Conservation (phyloP, 2,888 invertebrate species). For the Scelioninae gen. 1 region DNA sequence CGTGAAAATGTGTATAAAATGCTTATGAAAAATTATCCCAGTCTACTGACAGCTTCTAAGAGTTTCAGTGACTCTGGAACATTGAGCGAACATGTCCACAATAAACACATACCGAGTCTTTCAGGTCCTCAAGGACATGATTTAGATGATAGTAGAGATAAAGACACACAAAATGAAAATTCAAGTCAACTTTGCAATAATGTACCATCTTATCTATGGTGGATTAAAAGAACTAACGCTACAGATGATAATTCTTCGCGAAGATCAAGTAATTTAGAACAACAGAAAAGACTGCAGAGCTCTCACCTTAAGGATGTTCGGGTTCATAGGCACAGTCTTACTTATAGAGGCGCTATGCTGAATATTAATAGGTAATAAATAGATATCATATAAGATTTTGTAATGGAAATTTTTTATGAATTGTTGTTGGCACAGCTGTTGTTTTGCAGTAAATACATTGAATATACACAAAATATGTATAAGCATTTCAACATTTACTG, state of each 20-base stretch:
- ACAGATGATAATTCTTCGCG: slow-evolving; percentile 84
- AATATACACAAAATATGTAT: no score
- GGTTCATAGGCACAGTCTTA: slow-evolving; percentile 91
- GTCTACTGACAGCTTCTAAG: no score
- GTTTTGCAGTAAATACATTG: no score
- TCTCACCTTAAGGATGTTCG: slow-evolving; percentile 89
- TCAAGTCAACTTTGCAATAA: slow-evolving; percentile 35
- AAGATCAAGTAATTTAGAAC: slow-evolving; percentile 82
- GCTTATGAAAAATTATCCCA: no score
- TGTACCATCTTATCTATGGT: slow-evolving; percentile 80
- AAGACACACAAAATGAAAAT: slow-evolving; percentile 42
- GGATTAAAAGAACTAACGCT: slow-evolving; percentile 85
- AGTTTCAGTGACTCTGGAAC: slow-evolving; percentile 89
- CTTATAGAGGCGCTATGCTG: slow-evolving; percentile 93
- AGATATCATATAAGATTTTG: no score
- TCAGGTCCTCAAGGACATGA: slow-evolving; percentile 71
- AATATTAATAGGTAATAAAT: slow-evolving; percentile 89
- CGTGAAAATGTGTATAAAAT: no score
- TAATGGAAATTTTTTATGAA: no score
- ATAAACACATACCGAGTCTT: slow-evolving; percentile 78
- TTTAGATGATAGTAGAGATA: slow-evolving; percentile 49
- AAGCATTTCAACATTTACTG: no score
- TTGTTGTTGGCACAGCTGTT: no score
- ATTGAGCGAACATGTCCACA: slow-evolving; percentile 84
- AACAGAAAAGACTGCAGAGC: slow-evolving; percentile 85